A percentile compares a stretch with the other conserved stretches of the same genome.
Evolutionary conservation across 2,888 invertebrate species (phyloP).

Genomic region (Trissonchulus latispiculum): DNA sequence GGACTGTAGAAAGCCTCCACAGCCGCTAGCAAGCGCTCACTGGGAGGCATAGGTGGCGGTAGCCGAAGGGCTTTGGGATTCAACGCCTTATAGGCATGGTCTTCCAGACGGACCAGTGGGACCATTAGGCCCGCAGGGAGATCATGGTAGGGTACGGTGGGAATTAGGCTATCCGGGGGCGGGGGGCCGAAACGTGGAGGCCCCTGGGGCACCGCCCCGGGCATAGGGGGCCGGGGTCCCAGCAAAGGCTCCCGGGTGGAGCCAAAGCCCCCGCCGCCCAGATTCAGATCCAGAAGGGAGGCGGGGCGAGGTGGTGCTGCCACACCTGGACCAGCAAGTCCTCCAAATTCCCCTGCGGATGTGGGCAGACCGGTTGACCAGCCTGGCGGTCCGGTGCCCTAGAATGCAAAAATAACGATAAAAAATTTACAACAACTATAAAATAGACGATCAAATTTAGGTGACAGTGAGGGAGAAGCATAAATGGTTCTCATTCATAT

Average conservation of each 20-base stretch:
- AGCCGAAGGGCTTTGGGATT: constrained; percentile 80
- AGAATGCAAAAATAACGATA: no score
- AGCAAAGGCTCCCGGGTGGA: background rate
- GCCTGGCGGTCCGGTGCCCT: no score
- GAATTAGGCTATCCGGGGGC: constrained; percentile 51
- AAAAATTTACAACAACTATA: no score
- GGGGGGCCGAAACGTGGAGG: background rate
- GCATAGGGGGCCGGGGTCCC: background rate
- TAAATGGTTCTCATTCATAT: no score
- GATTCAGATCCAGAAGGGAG: background rate
- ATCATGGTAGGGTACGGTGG: constrained; percentile 87
- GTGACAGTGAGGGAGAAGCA: no score
- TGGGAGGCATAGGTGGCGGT: constrained; percentile 89
- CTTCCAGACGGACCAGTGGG: constrained; percentile 85
- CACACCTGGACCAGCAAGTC: no score
- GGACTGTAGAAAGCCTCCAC: constrained; percentile 91
- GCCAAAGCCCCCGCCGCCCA: background rate
- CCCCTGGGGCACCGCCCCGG: no score
- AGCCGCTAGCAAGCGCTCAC: constrained; percentile 77
- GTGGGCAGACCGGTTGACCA: no score
- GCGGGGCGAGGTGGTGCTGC: no score
- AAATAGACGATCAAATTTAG: no score
- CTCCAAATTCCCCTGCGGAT: no score
- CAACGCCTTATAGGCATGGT: constrained; percentile 74
- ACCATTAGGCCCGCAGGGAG: constrained; percentile 91